Conservation (phyloP, 2,113 vertebrate species). For the Grallaria varia region DNA sequence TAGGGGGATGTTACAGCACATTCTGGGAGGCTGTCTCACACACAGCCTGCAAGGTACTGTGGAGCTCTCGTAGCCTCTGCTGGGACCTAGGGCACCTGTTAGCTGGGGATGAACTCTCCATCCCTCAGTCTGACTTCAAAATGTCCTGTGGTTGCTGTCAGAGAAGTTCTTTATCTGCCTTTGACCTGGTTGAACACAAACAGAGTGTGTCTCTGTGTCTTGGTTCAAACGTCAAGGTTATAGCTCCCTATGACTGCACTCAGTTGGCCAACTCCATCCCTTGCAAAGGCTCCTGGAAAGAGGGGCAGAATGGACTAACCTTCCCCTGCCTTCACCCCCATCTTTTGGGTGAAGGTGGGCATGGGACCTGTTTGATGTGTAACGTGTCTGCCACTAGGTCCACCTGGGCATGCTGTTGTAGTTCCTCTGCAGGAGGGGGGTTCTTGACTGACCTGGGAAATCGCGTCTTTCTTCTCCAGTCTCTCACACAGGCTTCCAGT, state of each 20-base stretch:
- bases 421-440: not conserved
- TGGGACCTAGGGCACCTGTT: not conserved
- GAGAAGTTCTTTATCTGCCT: not conserved
- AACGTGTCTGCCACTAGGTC: not conserved
- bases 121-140: not conserved
- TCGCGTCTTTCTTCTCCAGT: not conserved
- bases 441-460: not conserved
- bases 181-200: not conserved
- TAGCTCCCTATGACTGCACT: accelerated
- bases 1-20: accelerated
- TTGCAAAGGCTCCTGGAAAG: not conserved
- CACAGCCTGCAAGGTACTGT: not conserved
- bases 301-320: not conserved
- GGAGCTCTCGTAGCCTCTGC: not conserved
- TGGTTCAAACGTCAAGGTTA: not conserved
- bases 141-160: not conserved
- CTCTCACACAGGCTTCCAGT: not conserved
- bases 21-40: not conserved
- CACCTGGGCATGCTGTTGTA: not conserved
- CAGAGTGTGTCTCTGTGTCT: not conserved
- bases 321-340: not conserved
- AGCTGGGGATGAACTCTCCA: not conserved
- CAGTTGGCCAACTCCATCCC: not conserved
- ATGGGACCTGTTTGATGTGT: not conserved
- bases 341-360: not conserved